Percentiles rank a stretch among this genome's conserved stretches.
These are phyloP conservation scores for Cephus nigrinus DNA, from an alignment of 2,888 invertebrate genomes.

Conservation along the genomic window DNA sequence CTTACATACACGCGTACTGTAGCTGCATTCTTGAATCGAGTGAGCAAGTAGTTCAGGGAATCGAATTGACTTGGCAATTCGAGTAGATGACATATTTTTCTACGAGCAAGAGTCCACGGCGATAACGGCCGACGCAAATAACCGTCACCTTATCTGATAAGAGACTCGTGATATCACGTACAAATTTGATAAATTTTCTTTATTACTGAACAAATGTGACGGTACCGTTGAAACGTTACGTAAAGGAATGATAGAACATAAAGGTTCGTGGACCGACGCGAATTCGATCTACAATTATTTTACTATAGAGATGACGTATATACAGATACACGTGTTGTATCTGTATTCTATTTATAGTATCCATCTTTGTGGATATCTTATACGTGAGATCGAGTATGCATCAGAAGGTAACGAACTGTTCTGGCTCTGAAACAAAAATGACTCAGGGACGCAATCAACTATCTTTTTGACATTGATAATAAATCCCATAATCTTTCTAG, in stretches of 20 bases:
- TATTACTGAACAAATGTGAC: slow-evolving; percentile 6
- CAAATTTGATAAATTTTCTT: slow-evolving; percentile 33
- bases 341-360: not conserved
- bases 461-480: not conserved
- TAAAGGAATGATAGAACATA: not conserved
- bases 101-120: not conserved
- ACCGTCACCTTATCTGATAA: slow-evolving; percentile 37
- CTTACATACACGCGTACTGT: not conserved
- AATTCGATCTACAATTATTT: not conserved
- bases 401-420: not conserved
- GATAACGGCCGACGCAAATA: slow-evolving; percentile 1
- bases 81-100: not conserved
- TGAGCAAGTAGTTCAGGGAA: not conserved
- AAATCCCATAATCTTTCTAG: not conserved
- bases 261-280: not conserved
- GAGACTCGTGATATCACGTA: slow-evolving; percentile 25
- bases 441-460: not conserved
- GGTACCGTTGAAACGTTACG: not conserved
- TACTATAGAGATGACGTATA: not conserved
- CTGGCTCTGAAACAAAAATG: not conserved
- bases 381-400: no score
- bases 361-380: not conserved
- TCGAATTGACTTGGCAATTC: not conserved
- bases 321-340: not conserved
- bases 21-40: not conserved